Conservation (phyloP, 2,888 invertebrate genomes). For the Drosophila kuntzei region DNA sequence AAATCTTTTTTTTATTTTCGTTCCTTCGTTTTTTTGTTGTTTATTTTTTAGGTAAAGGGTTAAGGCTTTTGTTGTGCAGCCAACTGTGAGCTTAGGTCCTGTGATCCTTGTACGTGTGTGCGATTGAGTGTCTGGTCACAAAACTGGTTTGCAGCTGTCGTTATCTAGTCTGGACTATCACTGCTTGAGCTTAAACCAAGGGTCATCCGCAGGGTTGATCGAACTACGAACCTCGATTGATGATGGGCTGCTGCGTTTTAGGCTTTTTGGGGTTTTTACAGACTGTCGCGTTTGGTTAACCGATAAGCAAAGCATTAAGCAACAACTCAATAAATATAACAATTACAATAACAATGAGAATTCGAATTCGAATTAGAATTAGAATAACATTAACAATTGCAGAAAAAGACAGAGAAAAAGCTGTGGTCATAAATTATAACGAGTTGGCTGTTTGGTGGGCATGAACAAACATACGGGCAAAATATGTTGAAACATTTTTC, state of each 20-base stretch:
- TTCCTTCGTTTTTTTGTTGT: too few relatives aligned
- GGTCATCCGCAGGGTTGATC: constrained; percentile 69
- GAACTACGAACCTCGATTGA: constrained; percentile 32
- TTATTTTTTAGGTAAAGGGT: constrained; percentile 59
- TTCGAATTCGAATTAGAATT: background rate
- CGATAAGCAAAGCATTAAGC: constrained; percentile 35
- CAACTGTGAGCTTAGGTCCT: constrained; percentile 70
- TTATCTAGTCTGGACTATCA: constrained; percentile 70
- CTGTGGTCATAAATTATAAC: constrained; percentile 67
- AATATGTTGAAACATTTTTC: constrained; percentile 68
- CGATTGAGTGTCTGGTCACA: constrained; percentile 33
- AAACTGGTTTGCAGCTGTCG: constrained; percentile 65
- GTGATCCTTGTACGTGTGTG: constrained; percentile 29
- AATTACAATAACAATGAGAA: constrained; percentile 25
- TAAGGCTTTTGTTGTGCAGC: constrained; percentile 72
- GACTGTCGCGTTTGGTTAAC: constrained; percentile 58
- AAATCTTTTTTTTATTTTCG: constrained; percentile 28
- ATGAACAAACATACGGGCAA: constrained; percentile 52
- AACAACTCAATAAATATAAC: constrained; percentile 59
- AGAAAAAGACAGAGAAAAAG: constrained; percentile 23
- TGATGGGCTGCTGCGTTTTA: constrained; percentile 2
- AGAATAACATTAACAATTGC: constrained; percentile 35
- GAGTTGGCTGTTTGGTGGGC: constrained; percentile 57
- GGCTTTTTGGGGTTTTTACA: constrained; percentile 65
- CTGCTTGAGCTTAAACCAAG: constrained; percentile 46